These are phyloP conservation scores for Drosophila phalerata DNA, from an alignment of 2,888 invertebrate genomes.

Conservation along the genomic window DNA sequence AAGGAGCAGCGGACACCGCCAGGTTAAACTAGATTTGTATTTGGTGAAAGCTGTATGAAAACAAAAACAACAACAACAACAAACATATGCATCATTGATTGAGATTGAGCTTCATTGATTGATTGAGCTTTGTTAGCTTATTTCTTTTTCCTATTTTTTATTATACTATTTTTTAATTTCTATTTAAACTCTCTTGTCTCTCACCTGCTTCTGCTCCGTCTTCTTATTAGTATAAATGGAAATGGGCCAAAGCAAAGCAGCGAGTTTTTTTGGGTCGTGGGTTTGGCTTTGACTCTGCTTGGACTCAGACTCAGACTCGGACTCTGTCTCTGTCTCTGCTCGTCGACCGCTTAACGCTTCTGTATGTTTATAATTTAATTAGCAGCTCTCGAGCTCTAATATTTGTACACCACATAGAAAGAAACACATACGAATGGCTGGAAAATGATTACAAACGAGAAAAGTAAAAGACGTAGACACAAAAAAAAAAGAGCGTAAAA, in stretches of 20 bases:
- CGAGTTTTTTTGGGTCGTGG: conserved; percentile 53
- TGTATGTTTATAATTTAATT: conserved; percentile 82
- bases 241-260: conserved; percentile 55
- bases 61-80: conserved; percentile 25
- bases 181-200: conserved; percentile 19
- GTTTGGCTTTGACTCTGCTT: conserved; percentile 52
- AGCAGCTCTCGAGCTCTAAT: conserved; percentile 81
- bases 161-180: conserved; percentile 35
- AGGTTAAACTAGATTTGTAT: conserved; percentile 77
- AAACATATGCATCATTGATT: conserved; percentile 54
- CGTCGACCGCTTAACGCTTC: conserved; percentile 68
- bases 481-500: conserved; percentile 75
- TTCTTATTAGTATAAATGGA: conserved; percentile 35
- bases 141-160: conserved; percentile 27
- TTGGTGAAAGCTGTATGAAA: conserved; percentile 71
- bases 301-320: conserved; percentile 46
- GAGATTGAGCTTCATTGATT: conserved; percentile 45
- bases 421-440: conserved; percentile 74
- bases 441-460: conserved; percentile 81
- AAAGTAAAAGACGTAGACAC: conserved; percentile 80
- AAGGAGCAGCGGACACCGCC: conserved; percentile 70
- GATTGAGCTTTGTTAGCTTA: conserved; percentile 34
- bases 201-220: conserved; percentile 24
- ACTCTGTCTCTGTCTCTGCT: conserved; percentile 34
- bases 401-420: conserved; percentile 73